Evolutionary conservation across 2,113 vertebrate genomes (phyloP), one percentile per base, ranked within the genome.

Genomic region (Ciconia maguari): DNA sequence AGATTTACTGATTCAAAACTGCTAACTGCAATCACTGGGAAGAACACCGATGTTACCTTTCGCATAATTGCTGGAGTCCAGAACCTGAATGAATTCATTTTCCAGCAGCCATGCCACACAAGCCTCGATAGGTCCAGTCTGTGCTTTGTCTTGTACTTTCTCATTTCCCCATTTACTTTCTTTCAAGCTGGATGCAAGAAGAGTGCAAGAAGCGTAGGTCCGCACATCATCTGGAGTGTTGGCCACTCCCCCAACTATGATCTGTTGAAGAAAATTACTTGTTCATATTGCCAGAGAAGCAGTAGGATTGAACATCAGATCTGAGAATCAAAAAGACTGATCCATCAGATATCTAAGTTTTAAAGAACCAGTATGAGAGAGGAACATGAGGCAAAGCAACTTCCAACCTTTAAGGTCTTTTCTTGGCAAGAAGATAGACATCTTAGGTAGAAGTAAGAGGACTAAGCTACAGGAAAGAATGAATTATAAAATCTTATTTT

Each of bases 21-120:
- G 13, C 77, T 36, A 90, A 82, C 9, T 80, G 13, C 16, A 54
- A 9, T 38, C 34, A 44, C 32, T 26, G n/a, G 46, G 18, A 83
- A 65, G 65, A 92, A 69, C 60, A 93, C 6, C 29, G 94, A 10
- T 25, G 26, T 98, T 97, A 99, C 98, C 98, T 98, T 98, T 97
- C 26, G 62, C 26, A 84, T 95, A 93, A 94, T 55, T 97, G 61
- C 97, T 52, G 29, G 96, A 97, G n/a, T 98, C 98, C 84, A 98
- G 97, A 68, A 98, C 97, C 71, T 98, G 98, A 91, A 99, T 99
- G 83, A 99, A 99, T 97, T 99, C 99, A 69, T 99, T 99, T 95
- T 99, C 98, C 96, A 99, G 98, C 51, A 99, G 95, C 99, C 99
- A 99, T 7, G 98, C 98, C 84, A 99, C 99, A 92, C 98, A 99